Evolutionary conservation across 2,888 invertebrate species (phyloP).

Genomic region (Cantharis rustica): DNA sequence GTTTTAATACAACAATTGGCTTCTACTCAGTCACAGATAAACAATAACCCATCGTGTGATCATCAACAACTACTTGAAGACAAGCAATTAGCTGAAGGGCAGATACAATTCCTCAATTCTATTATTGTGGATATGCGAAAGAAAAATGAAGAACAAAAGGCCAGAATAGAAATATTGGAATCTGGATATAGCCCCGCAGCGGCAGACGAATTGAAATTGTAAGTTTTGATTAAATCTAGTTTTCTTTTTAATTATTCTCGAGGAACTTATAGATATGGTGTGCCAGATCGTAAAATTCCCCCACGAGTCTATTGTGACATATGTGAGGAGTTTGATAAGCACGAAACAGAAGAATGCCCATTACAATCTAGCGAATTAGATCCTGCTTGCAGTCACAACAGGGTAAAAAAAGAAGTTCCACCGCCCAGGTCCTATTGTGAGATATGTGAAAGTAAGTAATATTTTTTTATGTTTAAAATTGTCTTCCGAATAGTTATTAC

Average conservation of each 20-base stretch:
- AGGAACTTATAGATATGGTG: slow-evolving; percentile 41
- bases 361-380: slow-evolving; percentile 69
- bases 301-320: slow-evolving; percentile 96
- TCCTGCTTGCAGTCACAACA: slow-evolving; percentile 51
- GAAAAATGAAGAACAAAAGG: slow-evolving; percentile 84
- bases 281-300: slow-evolving; percentile 55
- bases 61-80: slow-evolving; percentile 61
- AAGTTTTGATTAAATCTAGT: slow-evolving; percentile 37
- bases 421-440: slow-evolving; percentile 83
- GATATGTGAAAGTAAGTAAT: slow-evolving; percentile 80
- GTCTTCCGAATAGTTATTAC: too few species aligned
- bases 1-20: slow-evolving; percentile 32
- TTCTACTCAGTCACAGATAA: slow-evolving; percentile 18
- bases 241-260: neutral
- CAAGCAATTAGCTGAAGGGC: slow-evolving; percentile 68
- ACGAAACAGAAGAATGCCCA: slow-evolving; percentile 98
- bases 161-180: slow-evolving; percentile 80
- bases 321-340: slow-evolving; percentile 94
- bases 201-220: slow-evolving; percentile 56
- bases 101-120: slow-evolving; percentile 91
- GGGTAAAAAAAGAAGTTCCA: slow-evolving; percentile 48
- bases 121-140: slow-evolving; percentile 96
- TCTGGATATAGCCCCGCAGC: slow-evolving; percentile 59
- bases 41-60: slow-evolving; percentile 34
- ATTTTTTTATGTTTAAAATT: neutral